Evolutionary conservation across 1,140 invertebrate species (phyloP), one percentile per base, ranked within the genome.

Genomic region (Apocrypta bakeri): DNA sequence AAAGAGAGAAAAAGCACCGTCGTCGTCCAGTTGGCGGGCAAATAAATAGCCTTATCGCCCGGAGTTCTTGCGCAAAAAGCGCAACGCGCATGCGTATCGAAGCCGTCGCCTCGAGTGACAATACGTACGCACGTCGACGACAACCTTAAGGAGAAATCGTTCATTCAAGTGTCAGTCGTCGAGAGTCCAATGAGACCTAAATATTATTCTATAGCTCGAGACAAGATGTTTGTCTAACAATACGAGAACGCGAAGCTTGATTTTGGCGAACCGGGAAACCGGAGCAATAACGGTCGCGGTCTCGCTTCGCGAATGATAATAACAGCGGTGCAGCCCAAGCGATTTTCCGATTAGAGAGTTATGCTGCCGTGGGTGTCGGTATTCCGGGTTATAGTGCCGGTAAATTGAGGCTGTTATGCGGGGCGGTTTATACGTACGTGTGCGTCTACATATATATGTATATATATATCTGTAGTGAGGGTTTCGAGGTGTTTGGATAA

Each of bases 91-190:
- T n/a, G 25, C 71, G 37, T 73, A 40, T 75, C 21, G 69, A 83
- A 33, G 29, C 25, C 21, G 48, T 9, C 33, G 56, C 63, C 42
- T 61, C 29, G 25, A 42, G 2, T 27, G 25, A 27, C 76, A 78
- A 78, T 68, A 8, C 31, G 0, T 74, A 25, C 37, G 29, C 40
- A 73, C 61, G 80, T 21, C 79, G 63, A 29, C 76, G 61, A 78
- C 64, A 63, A 27, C 29, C 74, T 63, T n/a, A 63, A 63, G 72
- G 78, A 72, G 42, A 79, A 79, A 79, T 79, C 78, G 48, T 25
- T 79, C 48, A 79, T 79, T 72, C 24, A 37, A 25, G 31, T 72
- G 68, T 72, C 68, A 14, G 71, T 4, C 37, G 21, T 9, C 48
- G 48, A 12, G 17, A 42, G 4, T 14, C 42, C 12, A 61, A 63